These are phyloP conservation scores for Drosophila sulfurigaster DNA, from an alignment of 1,140 invertebrate genomes.

Conservation along the genomic window DNA sequence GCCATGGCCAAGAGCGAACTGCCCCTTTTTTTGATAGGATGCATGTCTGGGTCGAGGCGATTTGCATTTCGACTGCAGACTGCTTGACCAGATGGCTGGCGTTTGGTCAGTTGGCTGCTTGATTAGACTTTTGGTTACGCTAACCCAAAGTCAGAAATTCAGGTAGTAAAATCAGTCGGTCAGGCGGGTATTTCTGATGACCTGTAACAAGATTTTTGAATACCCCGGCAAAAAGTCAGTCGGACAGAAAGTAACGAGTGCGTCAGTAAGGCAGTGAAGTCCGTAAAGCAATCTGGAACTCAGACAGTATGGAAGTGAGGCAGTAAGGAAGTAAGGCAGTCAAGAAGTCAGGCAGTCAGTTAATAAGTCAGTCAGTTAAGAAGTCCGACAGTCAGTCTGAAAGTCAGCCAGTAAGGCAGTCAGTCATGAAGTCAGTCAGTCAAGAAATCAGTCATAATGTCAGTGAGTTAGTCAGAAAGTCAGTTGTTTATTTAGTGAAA, in stretches of 20 bases:
- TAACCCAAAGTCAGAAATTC: too few species aligned
- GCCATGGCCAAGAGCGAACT: conserved; percentile 13
- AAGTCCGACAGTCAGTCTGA: not conserved
- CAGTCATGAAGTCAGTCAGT: too few species aligned
- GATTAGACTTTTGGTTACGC: not conserved
- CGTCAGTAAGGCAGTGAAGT: too few species aligned
- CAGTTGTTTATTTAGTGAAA: too few species aligned
- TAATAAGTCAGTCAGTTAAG: conserved; percentile 12
- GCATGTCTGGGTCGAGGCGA: conserved; percentile 6
- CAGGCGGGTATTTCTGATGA: too few species aligned
- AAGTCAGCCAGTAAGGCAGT: not conserved
- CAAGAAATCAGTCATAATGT: too few species aligned
- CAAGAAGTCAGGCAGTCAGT: conserved; percentile 42
- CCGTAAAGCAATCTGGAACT: too few species aligned
- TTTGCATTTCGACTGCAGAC: not conserved
- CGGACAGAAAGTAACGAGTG: too few species aligned
- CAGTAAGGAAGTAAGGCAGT: conserved; percentile 12
- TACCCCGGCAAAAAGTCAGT: too few species aligned
- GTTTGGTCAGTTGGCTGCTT: not conserved
- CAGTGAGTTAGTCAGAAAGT: too few species aligned
- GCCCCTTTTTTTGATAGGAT: not conserved
- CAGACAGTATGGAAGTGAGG: not conserved
- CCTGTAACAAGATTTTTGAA: too few species aligned
- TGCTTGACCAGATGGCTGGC: not conserved
- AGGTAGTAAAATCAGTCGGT: not conserved